phyloP scores from a whole-genome alignment of 2,113 vertebrate species.

The Plecturocebus donacophilus region DNA sequence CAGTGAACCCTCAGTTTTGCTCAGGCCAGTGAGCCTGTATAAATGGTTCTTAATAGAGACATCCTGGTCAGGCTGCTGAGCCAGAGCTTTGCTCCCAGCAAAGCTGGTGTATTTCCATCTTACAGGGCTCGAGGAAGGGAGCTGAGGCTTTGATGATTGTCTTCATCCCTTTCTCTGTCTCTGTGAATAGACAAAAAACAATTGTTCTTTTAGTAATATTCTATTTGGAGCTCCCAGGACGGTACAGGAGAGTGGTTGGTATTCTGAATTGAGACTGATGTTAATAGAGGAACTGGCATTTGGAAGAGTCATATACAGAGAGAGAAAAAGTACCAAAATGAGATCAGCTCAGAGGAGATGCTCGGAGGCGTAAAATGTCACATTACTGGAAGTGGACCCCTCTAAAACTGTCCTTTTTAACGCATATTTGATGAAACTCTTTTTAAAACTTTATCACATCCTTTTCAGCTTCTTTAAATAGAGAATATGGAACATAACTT shows the following conservation, averaged over 20 bases:
- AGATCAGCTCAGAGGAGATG: not conserved
- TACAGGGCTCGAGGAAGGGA: not conserved
- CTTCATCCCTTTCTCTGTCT: not conserved
- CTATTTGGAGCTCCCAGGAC: not conserved
- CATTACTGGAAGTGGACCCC: not conserved
- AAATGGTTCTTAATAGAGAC: not conserved
- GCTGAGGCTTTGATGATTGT: not conserved
- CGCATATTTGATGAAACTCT: not conserved
- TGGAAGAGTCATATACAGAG: not conserved
- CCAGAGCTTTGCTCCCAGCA: not conserved
- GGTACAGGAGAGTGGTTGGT: not conserved
- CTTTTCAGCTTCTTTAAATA: not conserved
- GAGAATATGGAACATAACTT: not conserved
- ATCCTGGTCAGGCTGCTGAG: not conserved
- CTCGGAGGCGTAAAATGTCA: not conserved
- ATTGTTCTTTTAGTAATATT: constrained; percentile 38
- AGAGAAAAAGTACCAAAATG: not conserved
- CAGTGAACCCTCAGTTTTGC: not conserved
- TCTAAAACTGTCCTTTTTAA: not conserved
- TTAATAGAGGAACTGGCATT: not conserved
- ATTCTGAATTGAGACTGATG: not conserved
- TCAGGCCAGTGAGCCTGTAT: not conserved
- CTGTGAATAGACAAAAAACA: not conserved
- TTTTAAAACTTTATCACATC: not conserved
- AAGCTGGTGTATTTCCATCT: not conserved